A percentile compares a stretch with the other conserved stretches of the same genome.
phyloP scores from a whole-genome alignment of 2,888 invertebrate species.

The Ophion obscuratus region DNA sequence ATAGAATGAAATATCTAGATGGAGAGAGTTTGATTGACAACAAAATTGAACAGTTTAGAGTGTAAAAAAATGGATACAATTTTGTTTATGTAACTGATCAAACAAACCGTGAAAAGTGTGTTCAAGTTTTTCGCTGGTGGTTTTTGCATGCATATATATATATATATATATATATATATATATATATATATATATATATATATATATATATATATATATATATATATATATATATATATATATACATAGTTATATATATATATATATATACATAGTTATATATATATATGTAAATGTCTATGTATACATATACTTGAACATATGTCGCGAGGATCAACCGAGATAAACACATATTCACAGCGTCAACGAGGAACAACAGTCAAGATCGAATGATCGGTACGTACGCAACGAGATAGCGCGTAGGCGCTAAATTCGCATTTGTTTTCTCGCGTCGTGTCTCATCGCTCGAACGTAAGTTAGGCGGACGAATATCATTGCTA shows the following conservation, averaged over 20 bases:
- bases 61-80: background rate
- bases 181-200: background rate
- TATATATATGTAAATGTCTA: background rate
- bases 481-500: background rate
- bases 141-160: background rate
- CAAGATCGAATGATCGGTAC: slow-evolving; percentile 74
- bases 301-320: background rate
- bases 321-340: slow-evolving; percentile 20
- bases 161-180: slow-evolving; percentile 7
- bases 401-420: slow-evolving; percentile 64
- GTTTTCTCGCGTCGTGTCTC: background rate
- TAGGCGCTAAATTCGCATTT: slow-evolving; percentile 10
- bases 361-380: slow-evolving; percentile 69
- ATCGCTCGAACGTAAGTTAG: background rate
- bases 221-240: background rate
- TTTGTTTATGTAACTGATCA: background rate
- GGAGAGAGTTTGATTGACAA: background rate
- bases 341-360: slow-evolving; percentile 23
- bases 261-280: background rate
- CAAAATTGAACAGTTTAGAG: background rate
- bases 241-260: background rate
- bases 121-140: background rate
- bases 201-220: slow-evolving; percentile 2
- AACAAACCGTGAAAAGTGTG: background rate
- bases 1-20: too few relatives aligned